Evolutionary conservation across 2,888 invertebrate species (phyloP).

Genomic region (Patella caerulea): DNA sequence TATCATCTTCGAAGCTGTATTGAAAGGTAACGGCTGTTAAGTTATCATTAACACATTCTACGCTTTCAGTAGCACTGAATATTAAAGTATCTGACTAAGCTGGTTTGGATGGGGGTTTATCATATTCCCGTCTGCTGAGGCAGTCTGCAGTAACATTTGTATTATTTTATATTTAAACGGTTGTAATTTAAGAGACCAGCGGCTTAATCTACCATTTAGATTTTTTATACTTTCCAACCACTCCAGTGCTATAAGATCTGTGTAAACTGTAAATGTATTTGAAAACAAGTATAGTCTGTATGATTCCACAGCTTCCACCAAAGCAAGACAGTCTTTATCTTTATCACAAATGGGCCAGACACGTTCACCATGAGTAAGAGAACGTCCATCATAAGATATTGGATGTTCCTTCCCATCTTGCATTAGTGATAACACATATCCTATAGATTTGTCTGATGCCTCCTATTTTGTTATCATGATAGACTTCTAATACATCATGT

Average conservation of each 20-base stretch:
- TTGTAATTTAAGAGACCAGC: slow-evolving; percentile 27
- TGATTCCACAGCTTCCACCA: slow-evolving; percentile 37
- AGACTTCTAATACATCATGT: no score
- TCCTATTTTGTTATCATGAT: no score
- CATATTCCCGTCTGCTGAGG: no score
- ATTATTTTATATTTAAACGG: slow-evolving; percentile 20
- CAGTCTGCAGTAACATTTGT: no score
- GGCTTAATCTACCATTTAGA: slow-evolving; percentile 26
- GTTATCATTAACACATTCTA: no score
- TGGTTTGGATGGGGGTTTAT: no score
- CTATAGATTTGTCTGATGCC: slow-evolving; percentile 18
- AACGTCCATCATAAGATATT: no score
- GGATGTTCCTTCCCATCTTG: no score
- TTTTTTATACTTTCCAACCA: slow-evolving; percentile 25
- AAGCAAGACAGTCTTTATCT: slow-evolving; percentile 39
- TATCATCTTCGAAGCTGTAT: background rate
- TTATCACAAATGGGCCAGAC: background rate
- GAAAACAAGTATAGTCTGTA: slow-evolving; percentile 38
- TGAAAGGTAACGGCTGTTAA: background rate
- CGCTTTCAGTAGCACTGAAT: no score
- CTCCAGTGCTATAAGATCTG: slow-evolving; percentile 35
- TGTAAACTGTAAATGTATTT: slow-evolving; percentile 35
- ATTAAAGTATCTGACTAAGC: no score
- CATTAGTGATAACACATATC: no score
- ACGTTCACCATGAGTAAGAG: no score